A percentile compares a stretch with the other conserved stretches of the same genome.
These are phyloP conservation scores for Dendrocincla tyrannina DNA, from an alignment of 2,797 vertebrate genomes.

Conservation along the genomic window DNA sequence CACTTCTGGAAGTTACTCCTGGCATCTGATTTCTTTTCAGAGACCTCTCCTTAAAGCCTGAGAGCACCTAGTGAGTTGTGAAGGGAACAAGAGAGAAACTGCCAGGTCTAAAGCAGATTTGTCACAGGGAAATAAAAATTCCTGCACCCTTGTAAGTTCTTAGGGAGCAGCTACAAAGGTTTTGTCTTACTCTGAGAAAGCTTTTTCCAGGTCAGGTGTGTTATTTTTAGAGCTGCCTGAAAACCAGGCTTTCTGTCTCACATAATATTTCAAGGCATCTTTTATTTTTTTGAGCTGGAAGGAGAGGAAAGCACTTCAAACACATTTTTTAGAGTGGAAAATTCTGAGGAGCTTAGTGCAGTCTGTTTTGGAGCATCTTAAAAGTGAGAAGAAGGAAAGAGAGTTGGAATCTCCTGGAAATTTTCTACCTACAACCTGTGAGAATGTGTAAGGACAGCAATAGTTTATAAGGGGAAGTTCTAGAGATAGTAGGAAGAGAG, in stretches of 20 bases:
- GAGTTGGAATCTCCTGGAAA: not conserved
- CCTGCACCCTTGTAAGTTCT: not conserved
- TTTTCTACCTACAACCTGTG: not conserved
- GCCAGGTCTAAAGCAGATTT: not conserved
- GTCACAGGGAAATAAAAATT: not conserved
- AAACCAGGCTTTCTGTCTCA: not conserved
- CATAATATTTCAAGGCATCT: not conserved
- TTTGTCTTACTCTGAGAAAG: not conserved
- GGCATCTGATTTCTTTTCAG: not conserved
- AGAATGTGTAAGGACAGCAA: not conserved
- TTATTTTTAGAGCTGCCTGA: conserved; percentile 17
- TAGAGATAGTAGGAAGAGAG: not conserved
- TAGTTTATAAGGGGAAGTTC: not conserved
- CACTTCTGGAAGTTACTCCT: not conserved
- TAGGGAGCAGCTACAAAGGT: not conserved
- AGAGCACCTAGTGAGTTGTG: not conserved
- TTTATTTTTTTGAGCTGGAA: not conserved
- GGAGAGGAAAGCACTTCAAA: not conserved
- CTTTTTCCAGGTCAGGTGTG: not conserved
- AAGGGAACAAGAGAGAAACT: not conserved
- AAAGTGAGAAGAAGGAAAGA: not conserved
- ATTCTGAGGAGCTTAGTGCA: not conserved
- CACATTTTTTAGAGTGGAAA: not conserved
- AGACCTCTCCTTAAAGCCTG: not conserved
- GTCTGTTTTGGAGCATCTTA: not conserved